Evolutionary conservation across 2,113 vertebrate species (phyloP).

Genomic region (Laticauda colubrina): DNA sequence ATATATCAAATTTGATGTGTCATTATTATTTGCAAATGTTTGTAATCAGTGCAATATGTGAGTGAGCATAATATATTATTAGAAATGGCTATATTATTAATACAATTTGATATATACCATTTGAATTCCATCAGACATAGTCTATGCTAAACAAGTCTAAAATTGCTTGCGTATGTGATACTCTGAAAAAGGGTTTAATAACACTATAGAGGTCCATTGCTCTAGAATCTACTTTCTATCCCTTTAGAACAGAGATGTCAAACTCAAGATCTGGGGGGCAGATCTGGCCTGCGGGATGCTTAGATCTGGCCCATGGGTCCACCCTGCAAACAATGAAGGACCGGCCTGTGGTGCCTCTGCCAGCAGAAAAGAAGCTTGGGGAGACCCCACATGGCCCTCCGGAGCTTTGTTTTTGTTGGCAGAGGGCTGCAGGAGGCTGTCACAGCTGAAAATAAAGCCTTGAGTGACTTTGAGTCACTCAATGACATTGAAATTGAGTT

Average conservation of each 20-base stretch:
- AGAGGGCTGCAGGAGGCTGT: no score
- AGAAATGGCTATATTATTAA: neutral
- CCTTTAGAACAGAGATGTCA: neutral
- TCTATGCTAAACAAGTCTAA: neutral
- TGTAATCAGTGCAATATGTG: neutral
- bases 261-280: no score
- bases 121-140: neutral
- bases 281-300: no score
- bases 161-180: neutral
- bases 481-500: no score
- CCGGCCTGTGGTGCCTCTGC: no score
- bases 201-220: neutral
- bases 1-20: neutral
- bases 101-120: neutral
- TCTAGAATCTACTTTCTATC: conserved; percentile 24
- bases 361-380: no score
- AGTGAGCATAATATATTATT: neutral
- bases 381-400: no score
- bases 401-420: no score
- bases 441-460: no score
- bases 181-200: neutral
- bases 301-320: no score
- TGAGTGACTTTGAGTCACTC: no score
- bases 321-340: no score
- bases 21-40: neutral